Percentiles rank a stretch among this genome's conserved stretches.
Evolutionary conservation across 2,113 vertebrate species (phyloP).

Genomic region (Oncorhynchus clarkii): DNA sequence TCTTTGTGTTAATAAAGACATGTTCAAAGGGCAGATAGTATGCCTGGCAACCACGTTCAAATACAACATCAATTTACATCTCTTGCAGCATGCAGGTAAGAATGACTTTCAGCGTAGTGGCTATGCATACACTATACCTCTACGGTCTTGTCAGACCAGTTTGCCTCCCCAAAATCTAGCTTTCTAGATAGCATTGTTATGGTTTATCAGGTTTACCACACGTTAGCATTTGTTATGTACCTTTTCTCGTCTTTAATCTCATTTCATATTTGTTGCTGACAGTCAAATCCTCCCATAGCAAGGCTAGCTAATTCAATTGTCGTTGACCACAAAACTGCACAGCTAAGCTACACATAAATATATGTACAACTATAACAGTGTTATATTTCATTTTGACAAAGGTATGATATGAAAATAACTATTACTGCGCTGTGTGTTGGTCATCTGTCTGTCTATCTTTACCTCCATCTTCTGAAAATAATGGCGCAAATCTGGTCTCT

Average conservation of each 20-base stretch:
- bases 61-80: conserved; percentile 46
- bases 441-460: too few species aligned
- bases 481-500: too few species aligned
- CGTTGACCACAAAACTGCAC: background rate
- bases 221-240: too few species aligned
- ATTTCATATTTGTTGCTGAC: conserved; percentile 8
- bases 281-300: background rate
- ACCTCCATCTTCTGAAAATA: too few species aligned
- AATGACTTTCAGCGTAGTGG: conserved; percentile 38
- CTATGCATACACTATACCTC: too few species aligned
- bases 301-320: background rate
- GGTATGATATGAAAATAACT: too few species aligned
- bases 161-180: too few species aligned
- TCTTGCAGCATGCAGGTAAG: conserved; percentile 48
- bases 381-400: background rate
- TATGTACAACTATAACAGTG: background rate
- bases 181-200: too few species aligned
- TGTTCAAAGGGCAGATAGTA: conserved; percentile 44
- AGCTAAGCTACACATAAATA: background rate
- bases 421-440: too few species aligned
- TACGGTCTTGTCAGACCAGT: too few species aligned
- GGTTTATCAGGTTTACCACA: too few species aligned
- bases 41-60: conserved; percentile 60
- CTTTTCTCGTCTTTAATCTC: background rate
- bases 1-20: conserved; percentile 49